phyloP scores from a whole-genome alignment of 1,140 invertebrate genomes.

The Dolichoris vasculosae region DNA sequence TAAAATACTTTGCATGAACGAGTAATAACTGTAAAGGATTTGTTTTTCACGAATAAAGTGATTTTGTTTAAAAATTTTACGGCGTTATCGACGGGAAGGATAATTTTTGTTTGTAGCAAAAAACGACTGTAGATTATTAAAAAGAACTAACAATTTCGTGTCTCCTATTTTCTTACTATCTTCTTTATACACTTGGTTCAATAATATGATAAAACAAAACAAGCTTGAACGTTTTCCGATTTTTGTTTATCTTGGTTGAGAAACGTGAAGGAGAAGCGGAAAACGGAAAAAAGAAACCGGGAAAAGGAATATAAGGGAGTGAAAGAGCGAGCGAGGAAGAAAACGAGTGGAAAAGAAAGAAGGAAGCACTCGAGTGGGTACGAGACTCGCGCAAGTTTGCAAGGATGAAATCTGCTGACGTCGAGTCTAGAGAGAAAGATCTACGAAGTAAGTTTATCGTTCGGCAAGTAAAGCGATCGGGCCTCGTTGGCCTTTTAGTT shows the following conservation, averaged over 20 bases:
- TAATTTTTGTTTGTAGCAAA: background rate
- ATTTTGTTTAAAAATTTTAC: background rate
- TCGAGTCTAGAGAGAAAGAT: conserved; percentile 39
- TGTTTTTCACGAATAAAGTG: background rate
- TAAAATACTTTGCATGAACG: background rate
- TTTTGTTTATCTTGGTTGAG: conserved; percentile 46
- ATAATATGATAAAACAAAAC: conserved; percentile 47
- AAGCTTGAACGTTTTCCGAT: conserved; percentile 40
- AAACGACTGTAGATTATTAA: background rate
- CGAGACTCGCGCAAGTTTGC: conserved; percentile 40
- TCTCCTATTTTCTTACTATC: background rate
- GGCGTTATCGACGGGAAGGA: background rate
- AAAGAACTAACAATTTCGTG: background rate
- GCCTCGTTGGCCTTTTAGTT: conserved; percentile 38
- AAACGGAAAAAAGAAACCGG: background rate
- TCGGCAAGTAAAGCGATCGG: conserved; percentile 43
- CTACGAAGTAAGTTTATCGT: conserved; percentile 44
- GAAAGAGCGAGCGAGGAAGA: conserved; percentile 5
- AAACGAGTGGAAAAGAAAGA: conserved; percentile 36
- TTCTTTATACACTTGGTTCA: background rate
- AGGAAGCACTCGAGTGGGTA: conserved; percentile 25
- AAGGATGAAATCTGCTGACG: conserved; percentile 53
- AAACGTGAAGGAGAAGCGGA: background rate
- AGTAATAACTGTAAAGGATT: background rate
- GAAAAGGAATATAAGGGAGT: conserved; percentile 5